Conservation (phyloP, 2,888 invertebrate species). For the Aphidius colemani region DNA sequence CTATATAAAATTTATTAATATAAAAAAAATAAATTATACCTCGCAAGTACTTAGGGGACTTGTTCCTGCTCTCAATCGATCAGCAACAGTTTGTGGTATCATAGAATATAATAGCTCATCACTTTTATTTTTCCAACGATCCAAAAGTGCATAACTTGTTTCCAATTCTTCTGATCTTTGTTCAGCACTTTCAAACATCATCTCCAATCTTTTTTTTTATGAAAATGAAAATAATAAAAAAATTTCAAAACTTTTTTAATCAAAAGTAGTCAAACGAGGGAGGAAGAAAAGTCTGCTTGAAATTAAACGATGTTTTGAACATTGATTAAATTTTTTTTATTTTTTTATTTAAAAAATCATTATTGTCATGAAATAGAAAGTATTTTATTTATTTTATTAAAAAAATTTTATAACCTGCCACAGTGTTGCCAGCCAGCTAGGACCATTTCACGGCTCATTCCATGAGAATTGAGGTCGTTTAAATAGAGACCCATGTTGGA, state of each 20-base stretch:
- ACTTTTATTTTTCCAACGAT: slow-evolving; percentile 84
- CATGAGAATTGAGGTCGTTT: slow-evolving; percentile 85
- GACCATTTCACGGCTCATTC: slow-evolving; percentile 81
- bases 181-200: slow-evolving; percentile 83
- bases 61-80: slow-evolving; percentile 76
- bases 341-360: not conserved
- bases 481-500: slow-evolving; percentile 78
- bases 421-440: slow-evolving; percentile 85
- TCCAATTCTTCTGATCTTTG: slow-evolving; percentile 78
- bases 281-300: not conserved
- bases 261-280: slow-evolving; percentile 9
- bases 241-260: slow-evolving; percentile 12
- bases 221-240: slow-evolving; percentile 8
- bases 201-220: slow-evolving; percentile 66
- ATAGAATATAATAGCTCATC: slow-evolving; percentile 89
- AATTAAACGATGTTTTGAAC: not conserved
- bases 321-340: slow-evolving; percentile 2
- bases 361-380: slow-evolving; percentile 4
- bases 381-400: not conserved
- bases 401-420: slow-evolving; percentile 63
- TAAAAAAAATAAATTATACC: slow-evolving; percentile 56
- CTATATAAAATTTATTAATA: not conserved
- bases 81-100: slow-evolving; percentile 87
- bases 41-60: slow-evolving; percentile 81
- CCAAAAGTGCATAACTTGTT: slow-evolving; percentile 75